These are phyloP conservation scores for Ormia ochracea DNA, from an alignment of 2,888 invertebrate species.

Conservation along the genomic window DNA sequence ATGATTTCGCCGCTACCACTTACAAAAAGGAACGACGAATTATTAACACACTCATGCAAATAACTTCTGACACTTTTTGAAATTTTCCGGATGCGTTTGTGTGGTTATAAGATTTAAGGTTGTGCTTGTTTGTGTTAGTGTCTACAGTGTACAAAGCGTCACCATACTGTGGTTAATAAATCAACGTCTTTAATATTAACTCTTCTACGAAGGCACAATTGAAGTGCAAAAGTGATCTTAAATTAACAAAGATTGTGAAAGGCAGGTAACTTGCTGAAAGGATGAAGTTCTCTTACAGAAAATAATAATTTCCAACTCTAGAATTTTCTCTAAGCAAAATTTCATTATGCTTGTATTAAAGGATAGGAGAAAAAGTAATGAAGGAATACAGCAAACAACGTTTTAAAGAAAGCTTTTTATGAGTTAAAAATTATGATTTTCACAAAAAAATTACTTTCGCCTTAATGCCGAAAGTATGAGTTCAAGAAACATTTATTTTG, in stretches of 20 bases:
- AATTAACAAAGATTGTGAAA: conserved; percentile 38
- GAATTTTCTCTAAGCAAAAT: no score
- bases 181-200: conserved; percentile 60
- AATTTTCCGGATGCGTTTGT: conserved; percentile 44
- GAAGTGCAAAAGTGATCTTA: conserved; percentile 51
- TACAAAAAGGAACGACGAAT: background rate
- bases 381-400: no score
- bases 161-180: conserved; percentile 50
- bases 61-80: conserved; percentile 42
- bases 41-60: conserved; percentile 37
- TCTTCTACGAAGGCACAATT: conserved; percentile 53
- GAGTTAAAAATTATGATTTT: no score
- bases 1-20: background rate
- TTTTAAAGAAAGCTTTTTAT: no score
- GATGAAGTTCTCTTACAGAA: background rate
- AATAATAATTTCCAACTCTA: background rate
- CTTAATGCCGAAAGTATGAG: no score
- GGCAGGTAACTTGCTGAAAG: background rate
- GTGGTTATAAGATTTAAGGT: conserved; percentile 41
- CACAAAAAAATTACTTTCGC: no score
- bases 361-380: no score
- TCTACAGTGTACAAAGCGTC: background rate
- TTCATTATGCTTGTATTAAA: no score
- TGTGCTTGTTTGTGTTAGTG: background rate
- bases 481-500: no score